A percentile compares a stretch with the other conserved stretches of the same genome.
Conservation (phyloP, 2,113 vertebrate genomes). For the Reinhardtius hippoglossoides region DNA sequence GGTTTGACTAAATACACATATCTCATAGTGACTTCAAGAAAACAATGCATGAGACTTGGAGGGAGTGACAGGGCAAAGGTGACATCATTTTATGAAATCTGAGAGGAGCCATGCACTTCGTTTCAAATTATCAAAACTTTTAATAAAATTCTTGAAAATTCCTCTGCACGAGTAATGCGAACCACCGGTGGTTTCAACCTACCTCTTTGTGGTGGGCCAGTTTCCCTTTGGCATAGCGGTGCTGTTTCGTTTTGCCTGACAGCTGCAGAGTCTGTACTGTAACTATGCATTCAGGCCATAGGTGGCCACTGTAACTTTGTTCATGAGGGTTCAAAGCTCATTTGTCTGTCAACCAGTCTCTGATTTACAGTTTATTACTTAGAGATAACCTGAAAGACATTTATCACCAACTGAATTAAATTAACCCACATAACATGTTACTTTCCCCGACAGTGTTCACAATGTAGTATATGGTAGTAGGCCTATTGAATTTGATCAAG, state of each 20-base stretch:
- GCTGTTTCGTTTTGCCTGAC: background rate
- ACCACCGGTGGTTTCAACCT: constrained; percentile 24
- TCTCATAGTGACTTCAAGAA: background rate
- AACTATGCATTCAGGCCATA: background rate
- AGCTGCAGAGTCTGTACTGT: background rate
- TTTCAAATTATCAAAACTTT: constrained; percentile 32
- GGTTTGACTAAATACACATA: background rate
- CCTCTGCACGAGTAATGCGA: background rate
- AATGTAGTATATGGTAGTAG: too few species aligned
- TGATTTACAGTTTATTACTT: background rate
- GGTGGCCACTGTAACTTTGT: background rate
- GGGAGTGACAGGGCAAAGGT: too few species aligned
- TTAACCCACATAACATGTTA: background rate
- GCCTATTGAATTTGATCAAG: too few species aligned
- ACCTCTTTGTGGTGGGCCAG: constrained; percentile 46
- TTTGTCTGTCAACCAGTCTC: background rate
- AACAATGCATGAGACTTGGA: too few species aligned
- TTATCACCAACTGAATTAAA: background rate
- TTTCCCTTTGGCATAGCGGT: constrained; percentile 31
- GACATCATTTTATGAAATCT: background rate
- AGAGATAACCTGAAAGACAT: background rate
- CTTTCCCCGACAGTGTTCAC: background rate
- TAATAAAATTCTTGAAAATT: constrained; percentile 16
- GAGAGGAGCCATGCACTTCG: background rate
- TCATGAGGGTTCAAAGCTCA: constrained; percentile 46